Percentiles rank a stretch among this genome's conserved stretches.
Evolutionary conservation across 35 echinoderm and acorn worm species (phyloP).

Genomic region (Ophioderma brevispina): DNA sequence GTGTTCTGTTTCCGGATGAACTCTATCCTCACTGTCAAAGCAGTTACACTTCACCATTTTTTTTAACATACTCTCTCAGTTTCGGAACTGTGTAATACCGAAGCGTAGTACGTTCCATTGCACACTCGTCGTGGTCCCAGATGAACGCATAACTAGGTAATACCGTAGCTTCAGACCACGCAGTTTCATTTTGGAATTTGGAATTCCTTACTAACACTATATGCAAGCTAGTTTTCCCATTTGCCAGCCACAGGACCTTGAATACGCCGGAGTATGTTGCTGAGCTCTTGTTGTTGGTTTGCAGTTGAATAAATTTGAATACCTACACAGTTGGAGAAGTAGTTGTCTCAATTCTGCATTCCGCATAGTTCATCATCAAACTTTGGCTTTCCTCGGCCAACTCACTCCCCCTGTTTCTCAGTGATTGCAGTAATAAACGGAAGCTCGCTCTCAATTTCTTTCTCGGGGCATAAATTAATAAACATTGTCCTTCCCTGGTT

Average conservation of each 20-base stretch:
- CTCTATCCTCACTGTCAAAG: neutral
- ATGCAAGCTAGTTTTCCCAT: neutral
- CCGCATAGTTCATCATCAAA: neutral
- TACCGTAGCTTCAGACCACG: conserved; percentile 13
- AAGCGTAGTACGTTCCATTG: too few species aligned
- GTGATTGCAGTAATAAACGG: neutral
- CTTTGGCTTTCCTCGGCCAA: neutral
- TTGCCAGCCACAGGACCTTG: neutral
- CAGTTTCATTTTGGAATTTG: neutral
- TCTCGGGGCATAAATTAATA: neutral
- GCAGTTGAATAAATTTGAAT: neutral
- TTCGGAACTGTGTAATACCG: neutral
- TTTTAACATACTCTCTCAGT: neutral
- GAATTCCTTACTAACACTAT: neutral
- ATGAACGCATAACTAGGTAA: neutral
- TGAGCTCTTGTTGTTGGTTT: neutral
- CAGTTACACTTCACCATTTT: conserved; percentile 18
- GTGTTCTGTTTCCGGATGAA: neutral
- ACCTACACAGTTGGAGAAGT: neutral
- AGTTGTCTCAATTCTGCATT: neutral
- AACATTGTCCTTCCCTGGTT: neutral
- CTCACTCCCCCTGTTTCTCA: neutral
- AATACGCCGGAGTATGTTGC: neutral
- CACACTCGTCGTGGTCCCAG: neutral
- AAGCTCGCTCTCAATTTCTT: neutral